Evolutionary conservation across 2,113 vertebrate genomes (phyloP), one percentile per base, ranked within the genome.

Genomic region (Brachypteracias leptosomus): DNA sequence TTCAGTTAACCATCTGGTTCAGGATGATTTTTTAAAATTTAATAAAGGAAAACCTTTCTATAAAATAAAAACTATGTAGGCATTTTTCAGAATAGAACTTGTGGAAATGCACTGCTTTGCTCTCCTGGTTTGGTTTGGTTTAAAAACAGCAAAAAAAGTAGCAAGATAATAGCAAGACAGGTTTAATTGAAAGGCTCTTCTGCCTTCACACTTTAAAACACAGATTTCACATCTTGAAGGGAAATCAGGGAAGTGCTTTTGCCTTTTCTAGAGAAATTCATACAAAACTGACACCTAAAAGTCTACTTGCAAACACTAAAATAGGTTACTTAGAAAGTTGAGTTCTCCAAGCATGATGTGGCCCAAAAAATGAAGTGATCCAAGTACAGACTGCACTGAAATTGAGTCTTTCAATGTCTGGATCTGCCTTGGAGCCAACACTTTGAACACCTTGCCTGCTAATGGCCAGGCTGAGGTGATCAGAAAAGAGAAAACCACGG

Each of bases 401-500:
- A 16, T 4, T 1, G 40, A 5, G 16, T 36, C 28, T 19, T 13
- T 25, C n/a, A 5, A 3, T 2, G 21, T 6, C 16, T 16, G 36
- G n/a, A 19, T 31, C 55, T 26, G 87, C 42, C 42, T 1, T 1
- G 35, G 22, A 49, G 15, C 65, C 38, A 7, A 3, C 22, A 3
- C 25, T 17, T 18, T 3, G 15, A 9, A 2, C 0, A 9, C 25
- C 40, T 9, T 2, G 28, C 54, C 19, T 18, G 36, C 59, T 31
- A 18, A 44, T 0, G 68, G 44, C 20, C 21, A 2, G 52, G 26
- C 47, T 24, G 65, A 1, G 7, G 13, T 1, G 10, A 9, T 3
- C 4, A 17, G 46, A 8, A 10, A 14, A 29, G 2, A 19, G 51
- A 8, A 11, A 16, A 31, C 2, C 1, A 3, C 18, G 42, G 61